These are phyloP conservation scores for Pseudonaja textilis DNA, from an alignment of 2,113 vertebrate species.

Conservation along the genomic window DNA sequence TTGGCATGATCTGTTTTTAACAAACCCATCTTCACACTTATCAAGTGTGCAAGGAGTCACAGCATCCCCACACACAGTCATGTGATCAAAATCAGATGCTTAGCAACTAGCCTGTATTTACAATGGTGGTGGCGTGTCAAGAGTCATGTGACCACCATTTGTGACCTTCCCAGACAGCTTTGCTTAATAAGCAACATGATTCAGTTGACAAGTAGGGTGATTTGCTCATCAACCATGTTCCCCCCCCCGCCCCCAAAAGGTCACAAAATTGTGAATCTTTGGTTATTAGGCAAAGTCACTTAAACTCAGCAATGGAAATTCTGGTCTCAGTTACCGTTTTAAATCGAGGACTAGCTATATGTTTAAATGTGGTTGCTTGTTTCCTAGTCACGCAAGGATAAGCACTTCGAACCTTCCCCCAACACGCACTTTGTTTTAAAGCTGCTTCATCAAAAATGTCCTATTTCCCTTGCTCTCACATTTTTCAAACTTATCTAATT, in stretches of 20 bases:
- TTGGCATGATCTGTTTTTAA: too few species aligned
- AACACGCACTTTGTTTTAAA: neutral
- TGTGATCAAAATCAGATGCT: neutral
- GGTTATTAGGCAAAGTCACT: neutral
- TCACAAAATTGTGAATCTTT: neutral
- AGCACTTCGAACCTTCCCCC: constrained; percentile 9
- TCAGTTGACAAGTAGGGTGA: neutral
- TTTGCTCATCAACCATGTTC: neutral
- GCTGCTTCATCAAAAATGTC: constrained; percentile 33
- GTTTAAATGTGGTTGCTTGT: constrained; percentile 1
- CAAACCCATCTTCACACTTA: neutral
- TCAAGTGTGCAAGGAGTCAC: neutral
- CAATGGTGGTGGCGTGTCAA: neutral
- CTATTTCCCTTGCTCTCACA: constrained; percentile 32
- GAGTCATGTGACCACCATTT: neutral
- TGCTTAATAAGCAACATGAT: neutral
- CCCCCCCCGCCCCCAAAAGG: neutral
- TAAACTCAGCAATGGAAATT: neutral
- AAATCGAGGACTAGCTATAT: neutral
- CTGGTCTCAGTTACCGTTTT: neutral
- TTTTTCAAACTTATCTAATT: constrained; percentile 36
- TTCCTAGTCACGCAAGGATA: constrained; percentile 14
- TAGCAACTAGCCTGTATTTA: neutral
- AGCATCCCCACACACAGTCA: neutral
- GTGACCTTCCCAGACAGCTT: neutral